Conservation (phyloP, 35 echinoderm and acorn worm genomes). For the Amphiura filiformis region DNA sequence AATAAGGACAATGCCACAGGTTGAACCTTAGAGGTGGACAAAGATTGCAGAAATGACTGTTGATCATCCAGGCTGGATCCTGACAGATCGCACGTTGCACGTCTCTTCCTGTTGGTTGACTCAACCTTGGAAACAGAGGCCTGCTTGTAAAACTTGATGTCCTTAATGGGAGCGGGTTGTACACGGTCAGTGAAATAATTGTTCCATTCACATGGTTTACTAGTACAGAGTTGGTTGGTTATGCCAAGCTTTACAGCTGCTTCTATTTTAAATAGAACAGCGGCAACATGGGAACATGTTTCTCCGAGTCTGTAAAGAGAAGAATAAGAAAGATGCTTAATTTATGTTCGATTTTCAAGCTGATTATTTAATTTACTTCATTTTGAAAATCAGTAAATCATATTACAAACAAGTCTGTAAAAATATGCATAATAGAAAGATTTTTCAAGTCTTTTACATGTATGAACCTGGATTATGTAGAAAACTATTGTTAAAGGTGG, state of each 20-base stretch:
- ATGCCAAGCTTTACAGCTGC: background rate
- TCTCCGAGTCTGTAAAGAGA: background rate
- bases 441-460: too few relatives aligned
- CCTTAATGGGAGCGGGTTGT: background rate
- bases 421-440: too few relatives aligned
- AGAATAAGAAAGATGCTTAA: too few relatives aligned
- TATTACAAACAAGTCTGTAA: too few relatives aligned
- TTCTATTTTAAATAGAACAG: background rate
- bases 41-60: background rate
- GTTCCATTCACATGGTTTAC: background rate
- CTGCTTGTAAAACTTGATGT: background rate
- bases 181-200: background rate
- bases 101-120: background rate
- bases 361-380: too few relatives aligned
- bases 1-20: background rate
- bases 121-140: background rate
- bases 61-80: background rate
- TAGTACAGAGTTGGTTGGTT: background rate
- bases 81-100: background rate
- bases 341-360: too few relatives aligned
- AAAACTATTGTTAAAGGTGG: too few relatives aligned
- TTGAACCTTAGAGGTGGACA: background rate
- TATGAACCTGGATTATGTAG: too few relatives aligned
- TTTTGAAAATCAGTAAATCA: too few relatives aligned
- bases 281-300: background rate